Conservation (phyloP, 2,888 invertebrate genomes). For the Xanthia icteritia region DNA sequence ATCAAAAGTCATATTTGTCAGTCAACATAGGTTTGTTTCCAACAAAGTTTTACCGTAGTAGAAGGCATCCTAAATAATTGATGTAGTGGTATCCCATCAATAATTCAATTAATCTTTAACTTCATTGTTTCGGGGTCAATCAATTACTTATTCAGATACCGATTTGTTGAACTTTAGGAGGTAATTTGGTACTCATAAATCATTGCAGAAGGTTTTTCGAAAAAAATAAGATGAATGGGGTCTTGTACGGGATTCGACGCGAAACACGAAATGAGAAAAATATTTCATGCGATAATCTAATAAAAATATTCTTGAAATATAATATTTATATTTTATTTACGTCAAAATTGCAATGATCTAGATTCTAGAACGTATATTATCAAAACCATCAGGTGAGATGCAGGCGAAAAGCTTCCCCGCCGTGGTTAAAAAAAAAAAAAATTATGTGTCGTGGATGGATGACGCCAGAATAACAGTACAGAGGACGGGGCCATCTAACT, state of each 20-base stretch:
- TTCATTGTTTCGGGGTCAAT: constrained; percentile 47
- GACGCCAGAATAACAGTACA: neutral
- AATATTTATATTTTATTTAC: neutral
- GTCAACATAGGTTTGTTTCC: neutral
- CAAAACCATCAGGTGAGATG: no score
- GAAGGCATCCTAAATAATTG: constrained; percentile 36
- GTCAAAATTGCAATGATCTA: neutral
- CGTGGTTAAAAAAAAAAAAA: no score
- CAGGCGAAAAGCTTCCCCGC: no score
- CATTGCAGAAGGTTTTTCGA: neutral
- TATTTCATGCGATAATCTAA: neutral
- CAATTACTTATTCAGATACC: constrained; percentile 50
- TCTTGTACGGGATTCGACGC: neutral
- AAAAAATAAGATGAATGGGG: constrained; percentile 3
- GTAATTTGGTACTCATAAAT: constrained; percentile 21
- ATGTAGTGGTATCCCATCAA: constrained; percentile 39
- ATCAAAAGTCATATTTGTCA: neutral
- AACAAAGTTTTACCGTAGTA: neutral
- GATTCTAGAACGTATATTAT: neutral
- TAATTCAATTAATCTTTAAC: constrained; percentile 55
- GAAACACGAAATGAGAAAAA: constrained; percentile 4
- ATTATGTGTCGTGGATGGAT: neutral
- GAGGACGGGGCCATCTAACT: neutral
- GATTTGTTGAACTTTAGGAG: constrained; percentile 33
- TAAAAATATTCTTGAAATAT: neutral